Evolutionary conservation across 1,140 invertebrate species (phyloP), one percentile per base, ranked within the genome.

Genomic region (Teleopsis dalmanni): DNA sequence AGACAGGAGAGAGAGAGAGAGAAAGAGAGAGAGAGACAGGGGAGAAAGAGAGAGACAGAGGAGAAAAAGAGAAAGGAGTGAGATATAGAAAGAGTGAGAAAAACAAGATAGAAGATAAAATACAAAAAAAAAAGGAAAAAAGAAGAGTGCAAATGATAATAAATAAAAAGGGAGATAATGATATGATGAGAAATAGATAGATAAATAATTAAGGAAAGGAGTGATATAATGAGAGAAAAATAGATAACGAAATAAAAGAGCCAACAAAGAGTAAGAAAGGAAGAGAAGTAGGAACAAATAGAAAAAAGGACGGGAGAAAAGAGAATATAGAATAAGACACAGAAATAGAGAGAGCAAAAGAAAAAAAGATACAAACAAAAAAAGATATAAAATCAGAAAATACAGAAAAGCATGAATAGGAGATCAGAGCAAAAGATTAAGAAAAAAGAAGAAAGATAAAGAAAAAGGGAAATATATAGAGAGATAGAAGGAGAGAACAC

Each of bases 331-430:
- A 29, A 29, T 29, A 8, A 8, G 27, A 29, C 7, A 29, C 13
- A 29, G 27, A 13, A 29, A 31, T 9, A 31, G n/a, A 31, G n/a
- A 31, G 29, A n/a, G n/a, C n/a, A n/a, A 14, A 1, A 36, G 44
- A 46, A 14, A 35, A 26, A 36, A 16, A 42, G 18, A 34, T 19
- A 33, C 16, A n/a, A 6, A 26, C 42, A 44, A 44, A 26, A 44
- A 44, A 29, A 26, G 18, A 44, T 22, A 29, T 7, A 27, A 44
- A 22, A 29, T 21, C 14, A 44, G n/a, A 7, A 34, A 13, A 22
- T 18, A 40, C 22, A 7, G 21, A 18, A 14, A 27, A 23, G 33
- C 25, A 23, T 19, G 22, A 33, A 34, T 18, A 34, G 14, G 21
- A 23, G 22, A 31, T 10, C 27, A 33, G 6, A 35, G 34, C 43